Evolutionary conservation across 2,888 invertebrate species (phyloP), one percentile per base, ranked within the genome.

Genomic region (Escarpia spicata): DNA sequence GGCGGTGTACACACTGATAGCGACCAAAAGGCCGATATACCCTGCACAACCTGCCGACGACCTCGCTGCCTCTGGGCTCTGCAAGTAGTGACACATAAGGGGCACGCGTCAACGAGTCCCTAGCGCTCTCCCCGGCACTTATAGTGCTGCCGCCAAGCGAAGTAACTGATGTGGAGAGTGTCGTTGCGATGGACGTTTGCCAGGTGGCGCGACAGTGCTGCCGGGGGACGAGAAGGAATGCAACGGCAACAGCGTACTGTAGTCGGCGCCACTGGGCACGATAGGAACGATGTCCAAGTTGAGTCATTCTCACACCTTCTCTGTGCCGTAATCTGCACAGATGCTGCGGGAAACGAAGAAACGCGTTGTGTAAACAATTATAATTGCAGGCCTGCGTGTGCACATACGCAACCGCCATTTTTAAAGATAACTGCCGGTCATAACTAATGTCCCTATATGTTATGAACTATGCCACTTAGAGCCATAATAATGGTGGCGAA

Each of bases 121-220:
- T n/a, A 31, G 19, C n/a, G 43, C 37, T 91, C 91, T 8, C 37
- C 91, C 91, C 91, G 37, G 31, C 91, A 91, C 37, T 91, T n/a
- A 44, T 91, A 44, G 91, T 44, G 43, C 43, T 91, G 91, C 91
- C 44, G 43, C 93, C 93, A 93, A 31, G 43, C 75, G 37, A 99
- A 99, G 96, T 99, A 99, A 45, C 98, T 98, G 96, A 99, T 99
- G 96, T 99, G 99, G 2, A 98, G 97, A 91, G 97, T 97, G 96
- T 99, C 98, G 96, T 99, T 98, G 94, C 97, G 97, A 96, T 99
- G 99, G 93, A 99, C 97, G 92, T 98, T 97, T 94, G 97, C 97
- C 92, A 99, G 97, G 96, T 99, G 99, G 58, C 97, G 97, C 58
- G 99, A 99, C 94, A 99, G 97, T 95, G 98, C 98, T 95, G 98